phyloP scores from a whole-genome alignment of 2,888 invertebrate genomes.

The Drosophila antonietae region DNA sequence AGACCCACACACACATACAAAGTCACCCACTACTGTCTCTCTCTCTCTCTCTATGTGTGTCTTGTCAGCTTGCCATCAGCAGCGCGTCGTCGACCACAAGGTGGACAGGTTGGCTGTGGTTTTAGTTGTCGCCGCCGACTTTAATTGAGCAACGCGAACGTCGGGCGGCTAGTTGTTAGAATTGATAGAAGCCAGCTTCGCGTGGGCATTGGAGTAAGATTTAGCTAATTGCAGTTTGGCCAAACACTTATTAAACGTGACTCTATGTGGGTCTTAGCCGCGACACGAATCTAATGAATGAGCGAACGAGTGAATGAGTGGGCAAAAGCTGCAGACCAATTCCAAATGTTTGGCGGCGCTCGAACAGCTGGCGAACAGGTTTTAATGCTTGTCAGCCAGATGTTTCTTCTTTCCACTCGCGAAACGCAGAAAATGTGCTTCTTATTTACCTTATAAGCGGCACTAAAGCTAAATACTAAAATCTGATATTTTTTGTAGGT shows the following conservation, averaged over 20 bases:
- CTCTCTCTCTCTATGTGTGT: slow-evolving; percentile 15
- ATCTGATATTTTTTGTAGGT: too few species aligned
- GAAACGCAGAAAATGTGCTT: not conserved
- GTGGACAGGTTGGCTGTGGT: slow-evolving; percentile 61
- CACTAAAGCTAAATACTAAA: not conserved
- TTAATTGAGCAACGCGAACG: slow-evolving; percentile 33
- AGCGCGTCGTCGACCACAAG: slow-evolving; percentile 44
- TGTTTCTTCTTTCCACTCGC: slow-evolving; percentile 39
- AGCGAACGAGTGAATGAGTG: slow-evolving; percentile 56
- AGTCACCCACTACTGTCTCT: not conserved
- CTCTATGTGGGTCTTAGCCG: slow-evolving; percentile 52
- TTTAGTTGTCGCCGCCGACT: slow-evolving; percentile 33
- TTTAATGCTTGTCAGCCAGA: slow-evolving; percentile 55
- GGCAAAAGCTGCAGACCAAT: slow-evolving; percentile 54
- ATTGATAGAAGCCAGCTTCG: slow-evolving; percentile 13
- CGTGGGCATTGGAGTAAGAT: slow-evolving; percentile 34
- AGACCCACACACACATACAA: not conserved
- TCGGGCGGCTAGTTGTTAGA: slow-evolving; percentile 25
- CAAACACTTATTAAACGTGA: slow-evolving; percentile 34
- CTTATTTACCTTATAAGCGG: not conserved
- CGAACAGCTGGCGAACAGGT: slow-evolving; percentile 62
- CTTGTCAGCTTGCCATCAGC: slow-evolving; percentile 60
- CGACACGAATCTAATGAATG: slow-evolving; percentile 53
- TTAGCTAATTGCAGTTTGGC: slow-evolving; percentile 49
- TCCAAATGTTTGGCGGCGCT: slow-evolving; percentile 45